Evolutionary conservation across 2,113 vertebrate genomes (phyloP).

Genomic region (Setophaga kirtlandii): DNA sequence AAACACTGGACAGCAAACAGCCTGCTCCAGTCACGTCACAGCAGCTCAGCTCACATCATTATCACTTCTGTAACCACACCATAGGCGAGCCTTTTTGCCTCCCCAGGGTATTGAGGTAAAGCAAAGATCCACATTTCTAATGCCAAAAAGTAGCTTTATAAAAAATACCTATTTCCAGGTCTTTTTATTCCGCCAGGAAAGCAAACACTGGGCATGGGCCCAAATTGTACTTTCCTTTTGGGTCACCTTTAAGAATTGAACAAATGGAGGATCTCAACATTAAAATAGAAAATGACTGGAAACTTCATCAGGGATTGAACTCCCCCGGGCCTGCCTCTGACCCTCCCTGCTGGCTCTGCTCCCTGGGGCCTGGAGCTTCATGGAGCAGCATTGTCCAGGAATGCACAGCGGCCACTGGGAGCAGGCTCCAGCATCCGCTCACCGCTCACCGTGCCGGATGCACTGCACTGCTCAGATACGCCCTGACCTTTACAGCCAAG

Average conservation of each 20-base stretch:
- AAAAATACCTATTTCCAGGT: conserved; percentile 15
- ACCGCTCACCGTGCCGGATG: not conserved
- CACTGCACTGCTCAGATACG: accelerated
- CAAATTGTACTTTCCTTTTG: conserved; percentile 33
- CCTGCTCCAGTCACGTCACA: not conserved
- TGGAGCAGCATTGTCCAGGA: accelerated
- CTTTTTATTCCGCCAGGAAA: conserved; percentile 3
- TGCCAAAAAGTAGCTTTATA: not conserved
- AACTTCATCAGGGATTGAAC: conserved; percentile 20
- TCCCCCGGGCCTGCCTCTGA: not conserved
- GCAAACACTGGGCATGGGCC: conserved; percentile 17
- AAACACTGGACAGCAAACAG: not conserved
- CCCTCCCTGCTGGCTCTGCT: not conserved
- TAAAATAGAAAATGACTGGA: conserved; percentile 44
- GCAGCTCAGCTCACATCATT: not conserved
- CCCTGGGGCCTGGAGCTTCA: not conserved
- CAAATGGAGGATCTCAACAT: conserved; percentile 42
- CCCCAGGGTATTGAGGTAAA: not conserved
- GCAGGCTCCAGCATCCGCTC: not conserved
- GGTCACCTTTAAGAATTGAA: conserved; percentile 38
- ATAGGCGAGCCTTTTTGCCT: not conserved
- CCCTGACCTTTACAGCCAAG: not conserved
- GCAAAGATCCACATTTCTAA: not conserved
- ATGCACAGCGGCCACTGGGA: not conserved
- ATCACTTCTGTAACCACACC: not conserved